Evolutionary conservation across 2,113 vertebrate species (phyloP), one percentile per base, ranked within the genome.

Genomic region (Progne subis): DNA sequence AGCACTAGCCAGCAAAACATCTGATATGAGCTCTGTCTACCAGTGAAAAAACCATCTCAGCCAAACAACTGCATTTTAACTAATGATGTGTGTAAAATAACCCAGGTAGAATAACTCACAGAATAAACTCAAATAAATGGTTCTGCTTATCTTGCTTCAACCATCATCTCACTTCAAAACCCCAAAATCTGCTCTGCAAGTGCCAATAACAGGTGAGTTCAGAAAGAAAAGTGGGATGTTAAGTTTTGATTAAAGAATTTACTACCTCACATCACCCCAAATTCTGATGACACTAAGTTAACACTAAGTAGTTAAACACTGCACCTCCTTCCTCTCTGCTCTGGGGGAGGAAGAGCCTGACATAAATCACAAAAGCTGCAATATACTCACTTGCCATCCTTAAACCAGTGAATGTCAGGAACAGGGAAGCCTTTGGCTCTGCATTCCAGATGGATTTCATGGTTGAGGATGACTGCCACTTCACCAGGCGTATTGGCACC

Each of bases 371-470:
- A 59, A 65, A 41, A 88, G 39, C 26, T 55, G 11, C 31, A 23
- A 56, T 16, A 37, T 41, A 98, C 99, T 98, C 95, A 99, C 99
- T 98, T 99, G 95, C 99, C 98, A 94, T 99, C 99, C 96, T 99
- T 99, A 98, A 98, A 99, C 99, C 99, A 99, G 94, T 99, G 98
- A 83, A 99, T 98, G 76, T 93, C 94, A 46, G 99, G 99, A 87
- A 98, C 98, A 32, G 99, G 99, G 34, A 97, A 97, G 70, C 99
- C 99, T 96, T 96, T 98, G 86, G 98, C 99, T 70, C 94, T 98
- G 88, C 99, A 99, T 83, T 99, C 98, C 81, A 99, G 97, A 56
- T 24, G 98, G 72, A 97, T 90, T 24, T 98, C 98, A 86, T 98
- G 98, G 96, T 97, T 99, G 87, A 99, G 97, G 68, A 98, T 86